Percentiles rank a stretch among this genome's conserved stretches.
phyloP scores from a whole-genome alignment of 1,140 invertebrate species.

The Bombus waltoni region DNA sequence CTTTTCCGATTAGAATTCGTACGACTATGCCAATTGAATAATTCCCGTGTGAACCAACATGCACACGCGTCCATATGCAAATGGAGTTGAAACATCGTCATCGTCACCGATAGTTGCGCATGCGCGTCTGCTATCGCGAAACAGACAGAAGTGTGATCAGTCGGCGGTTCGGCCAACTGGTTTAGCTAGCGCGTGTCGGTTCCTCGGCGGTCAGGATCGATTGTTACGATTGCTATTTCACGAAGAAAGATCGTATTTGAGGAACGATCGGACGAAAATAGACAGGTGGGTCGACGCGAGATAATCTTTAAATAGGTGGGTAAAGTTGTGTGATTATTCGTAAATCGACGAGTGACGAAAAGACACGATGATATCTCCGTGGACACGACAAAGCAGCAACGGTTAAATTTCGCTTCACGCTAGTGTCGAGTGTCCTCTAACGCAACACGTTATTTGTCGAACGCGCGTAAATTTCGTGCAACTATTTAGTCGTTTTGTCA shows the following conservation, averaged over 20 bases:
- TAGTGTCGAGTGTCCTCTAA: no score
- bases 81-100: constrained; percentile 15
- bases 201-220: not conserved
- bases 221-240: not conserved
- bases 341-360: not conserved
- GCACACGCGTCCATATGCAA: not conserved
- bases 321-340: no score
- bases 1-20: not conserved
- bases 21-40: not conserved
- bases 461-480: no score
- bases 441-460: no score
- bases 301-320: not conserved
- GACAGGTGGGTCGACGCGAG: no score
- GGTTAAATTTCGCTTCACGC: no score
- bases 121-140: constrained; percentile 18
- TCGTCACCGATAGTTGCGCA: constrained; percentile 24
- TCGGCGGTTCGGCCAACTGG: not conserved
- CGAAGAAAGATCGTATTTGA: not conserved
- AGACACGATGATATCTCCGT: not conserved
- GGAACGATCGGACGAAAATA: not conserved
- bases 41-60: not conserved
- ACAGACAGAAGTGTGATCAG: not conserved
- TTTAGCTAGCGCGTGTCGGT: constrained; percentile 4
- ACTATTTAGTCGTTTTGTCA: no score
- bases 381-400: not conserved